Base-by-base conservation (phyloP, 2,797 vertebrate species). In the Urophycis tenuis region DNA sequence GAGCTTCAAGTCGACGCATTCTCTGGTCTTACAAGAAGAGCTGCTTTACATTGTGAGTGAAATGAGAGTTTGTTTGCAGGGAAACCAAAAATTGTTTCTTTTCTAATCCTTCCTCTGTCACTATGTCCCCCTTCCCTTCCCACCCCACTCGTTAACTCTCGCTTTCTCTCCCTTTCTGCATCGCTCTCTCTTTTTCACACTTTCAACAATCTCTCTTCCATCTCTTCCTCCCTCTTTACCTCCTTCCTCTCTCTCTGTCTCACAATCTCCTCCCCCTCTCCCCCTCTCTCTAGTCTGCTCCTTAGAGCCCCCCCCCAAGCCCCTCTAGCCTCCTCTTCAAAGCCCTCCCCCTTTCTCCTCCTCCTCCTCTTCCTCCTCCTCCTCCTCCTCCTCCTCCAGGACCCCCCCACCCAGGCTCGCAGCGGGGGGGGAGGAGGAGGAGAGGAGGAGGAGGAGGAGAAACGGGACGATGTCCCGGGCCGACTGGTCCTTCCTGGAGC, bases 401-500 rank as follows among this genome's bases (percentile, higher is more conserved):
- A 12, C 22, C 22, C 25, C 10, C 39, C 22, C 22, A 9, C 10
- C 39, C 19, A 53, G 45, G 19, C 17, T 53, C 19, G 45, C 5
- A 19, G 31, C 79, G 91, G 91, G 84, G 89, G 81, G 90, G 88
- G n/a, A n/a, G n/a, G n/a, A n/a, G n/a, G n/a, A n/a, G n/a, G n/a
- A n/a, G n/a, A n/a, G n/a, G n/a, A n/a, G n/a, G n/a, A n/a, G n/a
- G n/a, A n/a, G n/a, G n/a, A n/a, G n/a, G n/a, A n/a, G n/a, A n/a
- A n/a, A n/a, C n/a, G n/a, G n/a, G 90, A 93, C 88, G 88, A 94
- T 94, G 93, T 93, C 93, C 88, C 95, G 91, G 91, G 93, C 92
- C 91, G 94, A 95, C 87, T 95, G 94, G 94, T 90, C 93, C 83
- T 93, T 94, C 81, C 88, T 95, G 85, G 94, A 95, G 91, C 90